Conservation (phyloP, 2,113 vertebrate genomes). For the Takifugu flavidus region DNA sequence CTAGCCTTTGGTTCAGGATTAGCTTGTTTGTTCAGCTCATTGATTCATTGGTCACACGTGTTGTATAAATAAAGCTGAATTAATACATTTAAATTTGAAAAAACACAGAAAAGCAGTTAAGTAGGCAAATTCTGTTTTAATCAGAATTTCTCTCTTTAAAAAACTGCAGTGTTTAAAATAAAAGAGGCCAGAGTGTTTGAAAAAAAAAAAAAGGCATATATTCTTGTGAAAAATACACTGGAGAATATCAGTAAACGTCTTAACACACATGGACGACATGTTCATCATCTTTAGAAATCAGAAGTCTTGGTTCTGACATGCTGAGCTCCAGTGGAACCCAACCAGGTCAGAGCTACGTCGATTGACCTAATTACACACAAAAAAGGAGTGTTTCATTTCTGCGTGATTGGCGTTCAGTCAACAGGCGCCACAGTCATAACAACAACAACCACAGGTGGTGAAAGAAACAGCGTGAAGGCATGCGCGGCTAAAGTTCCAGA, state of each 20-base stretch:
- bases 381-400: slow-evolving; percentile 25
- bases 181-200: neutral
- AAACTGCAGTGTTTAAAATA: no score
- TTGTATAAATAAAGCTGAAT: no score
- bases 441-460: slow-evolving; percentile 35
- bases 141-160: no score
- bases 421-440: slow-evolving; percentile 37
- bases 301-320: slow-evolving; percentile 13
- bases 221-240: no score
- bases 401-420: slow-evolving; percentile 35
- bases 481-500: slow-evolving; percentile 42
- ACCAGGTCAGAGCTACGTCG: slow-evolving; percentile 6
- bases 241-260: neutral
- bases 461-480: slow-evolving; percentile 43
- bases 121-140: no score
- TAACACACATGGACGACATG: neutral
- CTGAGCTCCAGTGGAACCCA: slow-evolving; percentile 18
- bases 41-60: no score
- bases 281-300: neutral
- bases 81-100: no score
- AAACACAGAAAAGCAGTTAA: neutral
- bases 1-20: no score
- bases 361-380: slow-evolving; percentile 15
- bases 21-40: no score
- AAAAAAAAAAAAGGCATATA: neutral